Base-by-base conservation (phyloP, 37 sponge, comb jelly and placozoan species). In the Petrosia ficiformis region DNA sequence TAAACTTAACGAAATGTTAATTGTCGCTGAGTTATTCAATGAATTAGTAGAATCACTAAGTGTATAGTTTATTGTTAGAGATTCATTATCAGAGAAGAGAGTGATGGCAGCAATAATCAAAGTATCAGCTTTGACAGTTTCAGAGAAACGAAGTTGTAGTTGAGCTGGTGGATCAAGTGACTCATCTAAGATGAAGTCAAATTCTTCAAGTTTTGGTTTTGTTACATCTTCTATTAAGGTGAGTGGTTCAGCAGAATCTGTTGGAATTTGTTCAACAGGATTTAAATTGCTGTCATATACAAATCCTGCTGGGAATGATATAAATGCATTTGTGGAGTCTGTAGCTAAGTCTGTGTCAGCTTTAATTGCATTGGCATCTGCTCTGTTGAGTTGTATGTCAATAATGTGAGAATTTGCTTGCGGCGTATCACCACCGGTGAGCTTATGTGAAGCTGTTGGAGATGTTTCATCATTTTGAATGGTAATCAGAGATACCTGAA, bases 331-430 rank as follows among this genome's bases (percentile, higher is more conserved):
- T 3, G 38, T 54, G 24, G 21, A 0, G n/a, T 3, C 26, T 39
- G 85, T 82, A 35, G 89, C 96, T 22, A 93, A 63, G 35, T 31
- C 34, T 24, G 75, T 57, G n/a, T 71, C 24, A 29, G 65, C 63
- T 69, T 95, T 95, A 59, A 95, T 89, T 28, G 73, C 77, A 72
- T 95, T 85, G 16, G 88, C 75, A 89, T 95, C 96, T 2, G 39
- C 48, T 16, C 70, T 42, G n/a, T 22, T 29, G 0, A 95, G 81
- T 16, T 63, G n/a, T 8, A 93, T 85, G 35, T 8, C 42, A 42
- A 93, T 74, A 2, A 79, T 70, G 73, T 85, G 82, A 41, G 67
- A 80, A 59, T 88, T 89, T 4, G 43, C 82, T 40, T 39, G 0
- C 29, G 85, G 75, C 24, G 86, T 71, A 16, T 16, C 43, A 25